phyloP scores from a whole-genome alignment of 2,113 vertebrate species.

The Malaclemys terrapin region DNA sequence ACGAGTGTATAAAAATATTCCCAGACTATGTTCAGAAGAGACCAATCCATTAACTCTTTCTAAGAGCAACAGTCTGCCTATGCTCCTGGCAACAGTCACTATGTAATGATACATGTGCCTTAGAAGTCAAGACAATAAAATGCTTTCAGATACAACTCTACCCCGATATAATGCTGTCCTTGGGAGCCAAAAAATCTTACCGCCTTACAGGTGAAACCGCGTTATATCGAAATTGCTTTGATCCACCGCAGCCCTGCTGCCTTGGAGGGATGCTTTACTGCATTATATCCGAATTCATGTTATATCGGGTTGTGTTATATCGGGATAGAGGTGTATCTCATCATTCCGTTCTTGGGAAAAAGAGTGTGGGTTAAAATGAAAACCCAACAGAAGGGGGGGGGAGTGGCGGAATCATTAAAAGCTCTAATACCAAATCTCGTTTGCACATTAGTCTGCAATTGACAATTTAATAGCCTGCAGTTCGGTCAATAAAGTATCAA shows the following conservation, averaged over 20 bases:
- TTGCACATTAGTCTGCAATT: background rate
- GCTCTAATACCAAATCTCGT: background rate
- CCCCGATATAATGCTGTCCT: no score
- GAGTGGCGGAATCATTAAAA: background rate
- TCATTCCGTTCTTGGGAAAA: background rate
- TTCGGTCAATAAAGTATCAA: background rate
- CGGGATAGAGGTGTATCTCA: background rate
- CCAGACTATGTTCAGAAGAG: background rate
- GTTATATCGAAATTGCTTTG: no score
- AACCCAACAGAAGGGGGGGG: background rate
- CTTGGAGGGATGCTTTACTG: no score
- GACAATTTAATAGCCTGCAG: background rate
- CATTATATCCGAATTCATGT: no score
- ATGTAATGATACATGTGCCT: background rate
- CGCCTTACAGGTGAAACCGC: no score
- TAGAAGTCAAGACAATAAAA: fast-evolving
- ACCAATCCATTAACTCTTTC: background rate
- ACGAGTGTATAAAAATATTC: background rate
- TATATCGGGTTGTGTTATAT: no score
- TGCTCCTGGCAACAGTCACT: fast-evolving
- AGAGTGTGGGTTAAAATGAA: background rate
- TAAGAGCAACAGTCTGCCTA: background rate
- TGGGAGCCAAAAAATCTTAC: no score
- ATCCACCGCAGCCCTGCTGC: no score
- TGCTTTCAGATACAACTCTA: background rate